Base-by-base conservation (phyloP, 2,113 vertebrate genomes). In the Epinephelus fuscoguttatus region DNA sequence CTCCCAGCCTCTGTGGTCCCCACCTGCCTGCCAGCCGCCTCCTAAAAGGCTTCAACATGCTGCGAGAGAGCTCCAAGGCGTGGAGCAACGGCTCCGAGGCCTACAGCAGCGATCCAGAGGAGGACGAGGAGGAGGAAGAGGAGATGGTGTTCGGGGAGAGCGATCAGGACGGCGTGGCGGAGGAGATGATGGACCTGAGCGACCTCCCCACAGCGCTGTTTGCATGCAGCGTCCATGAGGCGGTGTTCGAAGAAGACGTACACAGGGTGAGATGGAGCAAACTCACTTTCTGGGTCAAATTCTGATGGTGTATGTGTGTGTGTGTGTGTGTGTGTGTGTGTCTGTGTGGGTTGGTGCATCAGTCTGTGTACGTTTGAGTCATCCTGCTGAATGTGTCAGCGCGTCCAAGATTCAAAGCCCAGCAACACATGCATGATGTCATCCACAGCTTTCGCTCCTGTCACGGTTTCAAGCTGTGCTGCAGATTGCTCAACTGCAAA, bases 121-220 rank as follows among this genome's bases (percentile, higher is more conserved):
- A 94, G 50, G 93, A 92, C 1, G 92, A 97, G 56, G 88, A 92
- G 67, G 95, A 95, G 79, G 98, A 97, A 79, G 95, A 95, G 85
- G 97, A 97, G 81, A 98, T 99, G 97, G 92, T 98, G 84, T 98
- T 97, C 89, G 97, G 96, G 18, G 97, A 98, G 90, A 97, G 95
- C 63, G 96, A 97, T 78, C 96, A 96, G 1, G 96, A 97, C 12
- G 94, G 75, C 42, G 2, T 55, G 68, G 73, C 94, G 62, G 97
- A 97, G 55, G 97, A 98, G 92, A 97, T 98, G 96, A 99, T 98
- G 97, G 97, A 99, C 92, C 93, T 99, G 42, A 99, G 97, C 40
- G 96, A 98, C 89, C 92, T 99, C 82, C 97, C 97, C 83, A 96
- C 96, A 50, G 96, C 97, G 0, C 97, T 99, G 9, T 99, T 98